These are phyloP conservation scores for Drosophila pachea DNA, from an alignment of 1,140 invertebrate genomes.

Conservation along the genomic window DNA sequence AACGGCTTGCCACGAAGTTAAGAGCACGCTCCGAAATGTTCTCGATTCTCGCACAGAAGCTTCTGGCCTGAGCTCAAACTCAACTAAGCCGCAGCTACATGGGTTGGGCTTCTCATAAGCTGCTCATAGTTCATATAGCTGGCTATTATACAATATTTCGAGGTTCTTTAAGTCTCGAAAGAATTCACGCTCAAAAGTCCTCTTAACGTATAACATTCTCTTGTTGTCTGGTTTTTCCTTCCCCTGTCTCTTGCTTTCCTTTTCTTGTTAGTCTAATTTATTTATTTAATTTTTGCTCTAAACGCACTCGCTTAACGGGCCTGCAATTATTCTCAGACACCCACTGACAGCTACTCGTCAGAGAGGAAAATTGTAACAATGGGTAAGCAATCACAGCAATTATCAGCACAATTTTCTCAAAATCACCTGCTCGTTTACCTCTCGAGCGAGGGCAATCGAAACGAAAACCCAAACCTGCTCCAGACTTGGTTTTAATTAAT, in stretches of 20 bases:
- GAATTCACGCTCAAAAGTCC: too few species aligned
- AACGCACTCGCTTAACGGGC: constrained; percentile 47
- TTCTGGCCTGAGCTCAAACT: background rate
- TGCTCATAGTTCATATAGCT: too few species aligned
- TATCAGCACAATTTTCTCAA: constrained; percentile 44
- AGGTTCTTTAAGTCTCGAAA: too few species aligned
- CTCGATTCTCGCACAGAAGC: background rate
- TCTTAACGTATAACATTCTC: too few species aligned
- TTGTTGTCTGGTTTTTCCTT: too few species aligned
- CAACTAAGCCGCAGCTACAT: too few species aligned
- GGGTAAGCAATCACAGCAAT: constrained; percentile 65
- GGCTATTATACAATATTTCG: too few species aligned
- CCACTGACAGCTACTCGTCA: constrained; percentile 53
- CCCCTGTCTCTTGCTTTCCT: background rate
- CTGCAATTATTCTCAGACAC: constrained; percentile 33
- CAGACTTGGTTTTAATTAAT: constrained; percentile 65
- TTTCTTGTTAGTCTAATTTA: background rate
- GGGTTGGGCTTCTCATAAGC: too few species aligned
- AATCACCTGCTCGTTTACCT: constrained; percentile 28
- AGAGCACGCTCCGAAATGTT: constrained; percentile 1
- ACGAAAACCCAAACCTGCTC: constrained; percentile 19
- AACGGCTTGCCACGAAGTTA: constrained; percentile 32
- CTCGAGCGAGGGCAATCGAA: constrained; percentile 4
- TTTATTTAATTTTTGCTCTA: constrained; percentile 15
- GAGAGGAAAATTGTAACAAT: constrained; percentile 50